Percentiles rank a stretch among this genome's conserved stretches.
Conservation (phyloP, 1,140 invertebrate genomes). For the Aplysia californica region DNA sequence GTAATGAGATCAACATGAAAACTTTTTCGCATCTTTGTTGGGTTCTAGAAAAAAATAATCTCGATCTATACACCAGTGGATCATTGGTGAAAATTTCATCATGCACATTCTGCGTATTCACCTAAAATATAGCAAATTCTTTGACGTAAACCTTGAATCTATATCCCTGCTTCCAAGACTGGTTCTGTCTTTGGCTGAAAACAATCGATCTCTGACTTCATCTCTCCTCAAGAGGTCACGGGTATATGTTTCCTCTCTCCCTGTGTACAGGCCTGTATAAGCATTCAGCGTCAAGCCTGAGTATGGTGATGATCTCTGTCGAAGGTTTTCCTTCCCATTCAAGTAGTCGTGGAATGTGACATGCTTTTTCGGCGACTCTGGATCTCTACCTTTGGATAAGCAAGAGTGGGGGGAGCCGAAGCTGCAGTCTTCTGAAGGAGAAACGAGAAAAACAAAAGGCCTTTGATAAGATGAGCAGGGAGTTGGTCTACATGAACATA, state of each 20-base stretch:
- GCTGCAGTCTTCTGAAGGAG: too few species aligned
- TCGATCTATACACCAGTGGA: neutral
- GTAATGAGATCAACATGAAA: too few species aligned
- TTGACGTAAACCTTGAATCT: conserved; percentile 32
- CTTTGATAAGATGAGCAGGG: too few species aligned
- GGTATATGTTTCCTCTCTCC: conserved; percentile 37
- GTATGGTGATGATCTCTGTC: conserved; percentile 29
- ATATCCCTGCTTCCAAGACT: conserved; percentile 31
- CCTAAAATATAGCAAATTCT: conserved; percentile 54
- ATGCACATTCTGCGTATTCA: conserved; percentile 21
- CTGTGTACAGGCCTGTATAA: conserved; percentile 20
- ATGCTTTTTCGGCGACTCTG: conserved; percentile 57
- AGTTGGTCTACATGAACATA: too few species aligned
- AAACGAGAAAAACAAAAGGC: too few species aligned
- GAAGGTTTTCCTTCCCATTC: conserved; percentile 54
- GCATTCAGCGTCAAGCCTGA: conserved; percentile 27
- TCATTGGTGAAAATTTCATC: neutral
- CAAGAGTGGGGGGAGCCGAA: conserved; percentile 36
- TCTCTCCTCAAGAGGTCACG: conserved; percentile 45
- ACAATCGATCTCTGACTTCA: conserved; percentile 54
- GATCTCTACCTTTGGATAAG: conserved; percentile 50
- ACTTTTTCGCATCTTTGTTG: too few species aligned
- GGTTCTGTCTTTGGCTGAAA: conserved; percentile 45
- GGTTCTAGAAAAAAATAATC: too few species aligned
- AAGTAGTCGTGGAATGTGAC: conserved; percentile 57